Percentiles rank a stretch among this genome's conserved stretches.
These are phyloP conservation scores for Drosophila pseudotakahashii DNA, from an alignment of 2,888 invertebrate genomes.

Conservation along the genomic window DNA sequence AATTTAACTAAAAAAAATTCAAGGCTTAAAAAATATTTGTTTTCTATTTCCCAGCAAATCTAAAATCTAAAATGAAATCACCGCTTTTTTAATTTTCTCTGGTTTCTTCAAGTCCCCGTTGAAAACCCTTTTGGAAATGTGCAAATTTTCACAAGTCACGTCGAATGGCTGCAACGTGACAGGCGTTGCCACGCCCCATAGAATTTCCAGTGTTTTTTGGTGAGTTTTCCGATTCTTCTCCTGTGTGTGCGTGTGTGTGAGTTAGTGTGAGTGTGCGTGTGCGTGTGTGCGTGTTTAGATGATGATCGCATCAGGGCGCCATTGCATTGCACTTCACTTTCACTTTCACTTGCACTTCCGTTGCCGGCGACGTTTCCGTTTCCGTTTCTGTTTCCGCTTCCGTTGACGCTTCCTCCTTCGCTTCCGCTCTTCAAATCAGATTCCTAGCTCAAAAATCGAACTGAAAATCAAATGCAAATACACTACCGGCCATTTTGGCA, in stretches of 20 bases:
- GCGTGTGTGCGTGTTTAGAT: slow-evolving; percentile 36
- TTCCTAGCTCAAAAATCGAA: slow-evolving; percentile 11
- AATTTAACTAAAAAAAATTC: too few relatives aligned
- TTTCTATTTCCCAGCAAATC: slow-evolving; percentile 2
- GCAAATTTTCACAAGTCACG: slow-evolving; percentile 2
- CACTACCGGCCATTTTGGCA: background rate
- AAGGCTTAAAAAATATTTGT: background rate
- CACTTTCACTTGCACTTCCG: slow-evolving; percentile 46
- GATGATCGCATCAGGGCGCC: slow-evolving; percentile 53
- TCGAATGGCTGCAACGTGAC: slow-evolving; percentile 33
- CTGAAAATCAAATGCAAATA: slow-evolving; percentile 9
- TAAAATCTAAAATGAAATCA: slow-evolving; percentile 20
- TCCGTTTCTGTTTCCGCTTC: slow-evolving; percentile 24
- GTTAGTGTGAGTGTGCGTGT: slow-evolving; percentile 5
- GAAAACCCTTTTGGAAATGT: background rate
- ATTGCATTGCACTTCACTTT: slow-evolving; percentile 51
- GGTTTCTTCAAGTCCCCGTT: background rate
- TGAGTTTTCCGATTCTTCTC: background rate
- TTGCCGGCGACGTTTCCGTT: slow-evolving; percentile 17
- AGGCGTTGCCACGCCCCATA: slow-evolving; percentile 3
- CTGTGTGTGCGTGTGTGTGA: slow-evolving; percentile 32
- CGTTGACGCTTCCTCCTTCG: slow-evolving; percentile 29
- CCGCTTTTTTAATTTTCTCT: slow-evolving; percentile 1
- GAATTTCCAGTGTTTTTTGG: background rate
- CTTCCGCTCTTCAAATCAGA: slow-evolving; percentile 25